Evolutionary conservation across 2,797 vertebrate species (phyloP).

Genomic region (Philypnodon macrostomus): DNA sequence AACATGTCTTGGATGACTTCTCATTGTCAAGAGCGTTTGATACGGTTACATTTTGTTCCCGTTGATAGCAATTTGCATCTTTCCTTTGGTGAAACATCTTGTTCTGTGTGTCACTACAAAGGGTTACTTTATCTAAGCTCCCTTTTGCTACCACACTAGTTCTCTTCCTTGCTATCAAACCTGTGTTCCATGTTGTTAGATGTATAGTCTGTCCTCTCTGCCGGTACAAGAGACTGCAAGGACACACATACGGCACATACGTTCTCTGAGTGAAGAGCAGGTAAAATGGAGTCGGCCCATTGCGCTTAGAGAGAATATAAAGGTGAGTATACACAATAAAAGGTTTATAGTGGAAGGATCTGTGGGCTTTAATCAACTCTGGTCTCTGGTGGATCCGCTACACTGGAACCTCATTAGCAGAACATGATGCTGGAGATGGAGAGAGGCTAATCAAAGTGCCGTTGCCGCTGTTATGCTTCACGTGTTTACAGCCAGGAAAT

Average conservation of each 20-base stretch:
- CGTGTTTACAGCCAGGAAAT: no score
- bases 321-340: constrained; percentile 37
- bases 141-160: constrained; percentile 25
- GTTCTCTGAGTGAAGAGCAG: constrained; percentile 23
- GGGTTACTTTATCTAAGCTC: constrained; percentile 35
- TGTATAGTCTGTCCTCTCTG: constrained; percentile 29
- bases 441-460: constrained; percentile 20
- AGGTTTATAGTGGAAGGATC: constrained; percentile 17
- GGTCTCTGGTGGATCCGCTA: constrained; percentile 28
- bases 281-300: constrained; percentile 5
- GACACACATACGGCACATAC: constrained; percentile 21
- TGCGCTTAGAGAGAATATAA: constrained; percentile 18
- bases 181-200: constrained; percentile 12
- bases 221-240: constrained; percentile 20
- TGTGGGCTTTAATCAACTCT: constrained; percentile 18
- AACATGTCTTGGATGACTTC: constrained; percentile 70
- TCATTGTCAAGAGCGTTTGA: constrained; percentile 71
- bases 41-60: constrained; percentile 67
- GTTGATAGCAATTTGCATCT: constrained; percentile 72
- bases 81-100: constrained; percentile 69
- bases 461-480: no score
- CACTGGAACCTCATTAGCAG: no score
- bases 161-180: constrained; percentile 13
- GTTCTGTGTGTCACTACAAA: constrained; percentile 71
- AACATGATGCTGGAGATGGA: constrained; percentile 13